Evolutionary conservation across 2,888 invertebrate genomes (phyloP), one percentile per base, ranked within the genome.

Genomic region (Heliothis peltigera): DNA sequence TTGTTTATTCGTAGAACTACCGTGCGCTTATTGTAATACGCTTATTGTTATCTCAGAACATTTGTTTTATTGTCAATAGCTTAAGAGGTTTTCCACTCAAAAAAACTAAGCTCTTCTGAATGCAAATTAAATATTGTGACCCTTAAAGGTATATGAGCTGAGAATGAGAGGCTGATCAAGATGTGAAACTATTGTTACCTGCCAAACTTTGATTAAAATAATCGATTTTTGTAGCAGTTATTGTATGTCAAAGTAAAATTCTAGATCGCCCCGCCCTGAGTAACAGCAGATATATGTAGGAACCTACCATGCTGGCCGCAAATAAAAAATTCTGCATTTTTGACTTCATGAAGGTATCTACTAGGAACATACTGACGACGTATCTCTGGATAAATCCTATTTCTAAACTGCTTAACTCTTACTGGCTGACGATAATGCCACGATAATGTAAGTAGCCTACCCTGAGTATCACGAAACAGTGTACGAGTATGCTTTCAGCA

Each of bases 21-120:
- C 80, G 77, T 76, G 70, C 73, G 64, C 77, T 74, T 80, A 56
- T 65, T 83, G 84, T 83, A 83, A 85, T 83, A 81, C 85, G n/a
- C n/a, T 78, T 71, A 58, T 70, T 57, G 80, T 74, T 80, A 73
- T 75, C 78, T 80, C 73, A 75, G 71, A 78, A 80, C 76, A 67
- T 75, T 15, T 22, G 7, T 18, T 39, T 25, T 17, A 25, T 19
- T 39, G n/a, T n/a, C n/a, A n/a, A n/a, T 22, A n/a, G 15, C 10
- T 51, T 21, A 28, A 4, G 21, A 18, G 8, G 28, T 51, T 22
- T 46, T 63, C 5, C 18, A 32, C 46, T 43, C 2, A n/a, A 46
- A 39, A n/a, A 28, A 21, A 18, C 7, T n/a, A 22, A 21, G 1
- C 4, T 10, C 0, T 22, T 49, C 28, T 28, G 8, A 4, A 12